These are phyloP conservation scores for Limnothrissa miodon DNA, from an alignment of 2,113 vertebrate species.

Conservation along the genomic window DNA sequence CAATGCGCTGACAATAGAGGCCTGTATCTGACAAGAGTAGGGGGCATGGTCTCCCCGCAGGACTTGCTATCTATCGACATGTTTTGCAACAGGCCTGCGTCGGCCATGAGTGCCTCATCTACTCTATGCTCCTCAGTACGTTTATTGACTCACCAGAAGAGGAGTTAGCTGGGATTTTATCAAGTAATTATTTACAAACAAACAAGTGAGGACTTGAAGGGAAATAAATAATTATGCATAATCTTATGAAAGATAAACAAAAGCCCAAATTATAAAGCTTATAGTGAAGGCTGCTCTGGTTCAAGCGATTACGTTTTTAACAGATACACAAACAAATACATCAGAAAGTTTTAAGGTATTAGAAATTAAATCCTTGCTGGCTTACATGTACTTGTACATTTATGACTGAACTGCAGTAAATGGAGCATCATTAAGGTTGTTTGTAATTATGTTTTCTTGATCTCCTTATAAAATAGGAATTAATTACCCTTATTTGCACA, in stretches of 20 bases:
- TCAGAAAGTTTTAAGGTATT: neutral
- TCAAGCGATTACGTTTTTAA: neutral
- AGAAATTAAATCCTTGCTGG: too few species aligned
- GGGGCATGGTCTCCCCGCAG: neutral
- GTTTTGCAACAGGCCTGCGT: neutral
- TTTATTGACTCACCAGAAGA: neutral
- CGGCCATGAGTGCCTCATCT: neutral
- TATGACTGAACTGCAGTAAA: too few species aligned
- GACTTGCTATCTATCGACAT: neutral
- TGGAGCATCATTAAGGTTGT: too few species aligned
- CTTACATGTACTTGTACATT: too few species aligned
- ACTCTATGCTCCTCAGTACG: neutral
- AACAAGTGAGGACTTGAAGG: neutral
- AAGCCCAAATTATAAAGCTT: neutral
- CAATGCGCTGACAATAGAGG: neutral
- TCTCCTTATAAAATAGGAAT: too few species aligned
- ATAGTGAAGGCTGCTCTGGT: neutral
- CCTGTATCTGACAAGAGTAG: neutral
- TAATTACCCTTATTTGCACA: too few species aligned
- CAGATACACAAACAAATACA: neutral
- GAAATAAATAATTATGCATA: neutral
- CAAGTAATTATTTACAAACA: neutral
- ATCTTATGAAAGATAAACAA: neutral
- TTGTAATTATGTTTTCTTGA: too few species aligned
- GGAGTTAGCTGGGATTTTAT: neutral